Base-by-base conservation (phyloP, 1,140 invertebrate genomes). In the Uloborus diversus region DNA sequence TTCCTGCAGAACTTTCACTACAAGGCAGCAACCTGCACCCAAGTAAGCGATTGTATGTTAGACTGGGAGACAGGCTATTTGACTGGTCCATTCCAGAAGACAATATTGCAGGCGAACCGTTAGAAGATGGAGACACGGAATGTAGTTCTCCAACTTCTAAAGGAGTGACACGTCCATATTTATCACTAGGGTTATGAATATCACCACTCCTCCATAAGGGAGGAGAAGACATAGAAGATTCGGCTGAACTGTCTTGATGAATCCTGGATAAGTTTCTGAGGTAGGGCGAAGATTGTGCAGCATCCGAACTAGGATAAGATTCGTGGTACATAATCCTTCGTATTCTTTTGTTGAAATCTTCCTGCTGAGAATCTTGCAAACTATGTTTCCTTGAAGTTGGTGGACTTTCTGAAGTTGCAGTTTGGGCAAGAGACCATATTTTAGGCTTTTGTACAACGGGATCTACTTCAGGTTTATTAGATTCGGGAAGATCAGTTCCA, bases 401-500 rank as follows among this genome's bases (percentile, higher is more conserved):
- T 4, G 81, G 81, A 61, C 76, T 79, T 11, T 79, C 68, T 14
- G 81, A 82, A n/a, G 95, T 96, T 20, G 96, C 96, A 30, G 96
- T 97, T 86, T 98, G 96, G 33, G 96, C 96, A 82, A 98, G 86
- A 7, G 96, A 97, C 96, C 96, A 99, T 83, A 99, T 99, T 88
- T 98, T 96, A 25, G 96, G 96, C 86, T 97, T 79, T 25, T 68
- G 56, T 11, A 49, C 35, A 0, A 59, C 28, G 4, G 32, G 25
- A 5, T 20, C 28, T 0, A 25, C 25, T 4, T 78, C 73, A 2
- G 28, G 25, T 27, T 51, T 66, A 7, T 20, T 14, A 14, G 17
- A 20, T 1, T 53, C 49, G 5, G 49, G 23, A 53, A 53, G 9
- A 20, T 53, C 49, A n/a, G 49, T 53, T 5, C 17, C 49, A 1